phyloP scores from a whole-genome alignment of 2,113 vertebrate genomes.

The Lota lota region DNA sequence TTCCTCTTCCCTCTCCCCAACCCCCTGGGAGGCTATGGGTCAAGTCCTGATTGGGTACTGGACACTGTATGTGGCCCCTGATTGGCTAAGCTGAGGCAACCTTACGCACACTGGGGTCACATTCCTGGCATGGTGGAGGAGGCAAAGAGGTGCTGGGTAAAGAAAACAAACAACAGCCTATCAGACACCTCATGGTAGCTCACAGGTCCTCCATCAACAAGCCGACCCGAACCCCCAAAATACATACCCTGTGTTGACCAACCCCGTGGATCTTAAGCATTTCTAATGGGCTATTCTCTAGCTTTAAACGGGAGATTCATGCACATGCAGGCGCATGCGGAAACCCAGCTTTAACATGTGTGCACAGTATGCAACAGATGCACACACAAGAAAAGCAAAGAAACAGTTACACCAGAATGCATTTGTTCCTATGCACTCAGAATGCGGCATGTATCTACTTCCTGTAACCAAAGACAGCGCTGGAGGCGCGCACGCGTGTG shows the following conservation, averaged over 20 bases:
- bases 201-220: slow-evolving; percentile 27
- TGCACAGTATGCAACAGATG: neutral
- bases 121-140: slow-evolving; percentile 39
- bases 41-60: slow-evolving; percentile 56
- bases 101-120: slow-evolving; percentile 40
- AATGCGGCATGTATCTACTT: no score
- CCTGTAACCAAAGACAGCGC: no score
- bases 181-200: slow-evolving; percentile 40
- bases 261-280: no score
- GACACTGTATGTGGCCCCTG: slow-evolving; percentile 50
- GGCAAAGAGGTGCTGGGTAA: slow-evolving; percentile 35
- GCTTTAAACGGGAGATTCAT: slow-evolving; percentile 23
- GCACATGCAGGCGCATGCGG: slow-evolving; percentile 27
- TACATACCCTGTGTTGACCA: no score
- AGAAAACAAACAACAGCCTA: slow-evolving; percentile 47
- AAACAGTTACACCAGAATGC: no score
- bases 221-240: slow-evolving; percentile 13
- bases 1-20: slow-evolving; percentile 46
- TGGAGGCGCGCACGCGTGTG: no score
- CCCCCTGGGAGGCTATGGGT: slow-evolving; percentile 31
- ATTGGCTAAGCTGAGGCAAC: slow-evolving; percentile 46
- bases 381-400: slow-evolving; percentile 29
- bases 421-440: no score
- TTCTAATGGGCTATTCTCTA: slow-evolving; percentile 11
- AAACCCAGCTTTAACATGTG: neutral